Evolutionary conservation across 2,888 invertebrate species (phyloP).

Genomic region (Drosophila neonasuta): DNA sequence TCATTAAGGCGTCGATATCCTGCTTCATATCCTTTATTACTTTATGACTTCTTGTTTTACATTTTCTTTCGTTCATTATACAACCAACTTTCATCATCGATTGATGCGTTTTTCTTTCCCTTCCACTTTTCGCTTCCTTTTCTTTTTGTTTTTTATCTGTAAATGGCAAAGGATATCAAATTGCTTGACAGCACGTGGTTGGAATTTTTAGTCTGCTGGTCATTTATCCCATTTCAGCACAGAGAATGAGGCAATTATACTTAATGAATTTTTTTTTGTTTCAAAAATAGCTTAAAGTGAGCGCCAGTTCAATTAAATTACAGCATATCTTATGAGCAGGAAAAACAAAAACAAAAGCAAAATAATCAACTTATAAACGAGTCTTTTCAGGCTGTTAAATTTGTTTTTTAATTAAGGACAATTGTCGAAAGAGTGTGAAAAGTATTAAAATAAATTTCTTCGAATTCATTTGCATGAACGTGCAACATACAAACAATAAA

Average conservation of each 20-base stretch:
- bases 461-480: background rate
- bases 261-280: slow-evolving; percentile 28
- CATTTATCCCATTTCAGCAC: slow-evolving; percentile 11
- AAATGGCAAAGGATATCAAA: slow-evolving; percentile 50
- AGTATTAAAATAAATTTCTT: background rate
- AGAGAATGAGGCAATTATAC: slow-evolving; percentile 23
- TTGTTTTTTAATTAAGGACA: background rate
- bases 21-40: slow-evolving; percentile 55
- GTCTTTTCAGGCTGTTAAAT: background rate
- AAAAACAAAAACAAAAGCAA: background rate
- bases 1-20: slow-evolving; percentile 54
- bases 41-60: slow-evolving; percentile 52
- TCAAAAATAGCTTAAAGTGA: slow-evolving; percentile 11
- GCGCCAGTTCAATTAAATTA: slow-evolving; percentile 8
- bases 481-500: background rate
- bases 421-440: background rate
- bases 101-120: slow-evolving; percentile 33
- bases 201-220: slow-evolving; percentile 36
- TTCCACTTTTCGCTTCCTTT: slow-evolving; percentile 2
- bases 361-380: background rate
- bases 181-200: slow-evolving; percentile 50
- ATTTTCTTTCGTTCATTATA: slow-evolving; percentile 39
- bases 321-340: background rate
- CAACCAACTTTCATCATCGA: slow-evolving; percentile 44
- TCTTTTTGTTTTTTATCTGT: slow-evolving; percentile 16